A percentile compares a stretch with the other conserved stretches of the same genome.
Evolutionary conservation across 2,888 invertebrate genomes (phyloP).

Genomic region (Zygothrica quintamaculata): DNA sequence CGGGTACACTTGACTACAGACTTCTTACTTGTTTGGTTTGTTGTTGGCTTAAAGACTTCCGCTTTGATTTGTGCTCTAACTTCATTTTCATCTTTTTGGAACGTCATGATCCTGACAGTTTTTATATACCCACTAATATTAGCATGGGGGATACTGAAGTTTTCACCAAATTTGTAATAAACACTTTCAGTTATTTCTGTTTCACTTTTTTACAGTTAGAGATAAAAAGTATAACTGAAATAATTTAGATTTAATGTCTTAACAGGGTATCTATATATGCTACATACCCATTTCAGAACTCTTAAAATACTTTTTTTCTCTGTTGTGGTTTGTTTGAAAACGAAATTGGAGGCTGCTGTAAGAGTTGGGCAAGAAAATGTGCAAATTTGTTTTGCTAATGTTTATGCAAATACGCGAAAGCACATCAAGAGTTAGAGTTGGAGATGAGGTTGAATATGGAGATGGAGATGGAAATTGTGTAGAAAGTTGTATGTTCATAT

Average conservation of each 20-base stretch:
- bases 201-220: no score
- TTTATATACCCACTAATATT: slow-evolving; percentile 7
- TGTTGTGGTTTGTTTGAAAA: slow-evolving; percentile 67
- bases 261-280: slow-evolving; percentile 35
- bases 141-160: no score
- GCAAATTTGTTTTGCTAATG: slow-evolving; percentile 81
- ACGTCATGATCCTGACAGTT: slow-evolving; percentile 63
- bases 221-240: no score
- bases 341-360: slow-evolving; percentile 36
- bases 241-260: not conserved
- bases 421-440: slow-evolving; percentile 50
- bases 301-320: slow-evolving; percentile 36
- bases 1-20: no score
- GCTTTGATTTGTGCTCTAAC: slow-evolving; percentile 51
- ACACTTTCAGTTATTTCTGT: no score
- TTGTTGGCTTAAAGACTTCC: slow-evolving; percentile 78
- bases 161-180: no score
- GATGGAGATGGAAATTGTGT: slow-evolving; percentile 15
- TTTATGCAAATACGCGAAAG: slow-evolving; percentile 77
- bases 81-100: slow-evolving; percentile 63
- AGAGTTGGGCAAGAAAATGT: slow-evolving; percentile 62
- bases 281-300: not conserved
- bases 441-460: not conserved
- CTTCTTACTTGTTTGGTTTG: slow-evolving; percentile 65
- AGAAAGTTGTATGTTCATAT: slow-evolving; percentile 34